Base-by-base conservation (phyloP, 2,888 invertebrate species). In the Phytoseiulus persimilis region DNA sequence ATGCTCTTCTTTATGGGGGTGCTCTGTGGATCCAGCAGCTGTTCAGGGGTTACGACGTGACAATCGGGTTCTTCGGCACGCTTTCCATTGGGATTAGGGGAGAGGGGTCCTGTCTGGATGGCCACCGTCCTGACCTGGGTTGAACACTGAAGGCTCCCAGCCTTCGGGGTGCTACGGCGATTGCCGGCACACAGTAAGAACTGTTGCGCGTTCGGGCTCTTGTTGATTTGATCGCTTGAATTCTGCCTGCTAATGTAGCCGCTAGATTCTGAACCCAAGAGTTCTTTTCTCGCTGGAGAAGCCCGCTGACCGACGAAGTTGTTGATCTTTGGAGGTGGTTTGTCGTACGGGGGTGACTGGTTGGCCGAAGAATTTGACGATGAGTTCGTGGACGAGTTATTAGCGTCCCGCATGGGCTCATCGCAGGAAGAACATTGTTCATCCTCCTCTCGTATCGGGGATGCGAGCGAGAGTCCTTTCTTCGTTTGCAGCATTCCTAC, bases 1-100 rank as follows among this genome's bases (percentile, higher is more conserved):
- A 97, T 96, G 3, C 96, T 96, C 90, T 91, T 91, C 32, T 91
- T 90, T 31, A 46, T 84, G 11, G 45, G 83, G 39, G 90, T 89
- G 87, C 87, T 87, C 18, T 87, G 87, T 39, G 87, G 87, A 33
- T 87, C 87, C 11, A 87, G 33, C 2, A 87, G 87, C 33, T 87
- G 87, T 39, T 87, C 87, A 39, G 87, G 87, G 87, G 87, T 87
- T 28, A 87, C 87, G 39, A 87, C 87, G 33, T 87, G 87, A 45
- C 87, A 87, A 23, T 87, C 39, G 87, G 87, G 87, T 31, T 87
- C 87, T 6, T 87, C 87, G 33, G 87, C 45, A 45, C 87, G 39
- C 28, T 65, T 65, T 33, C 39, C 31, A 1, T 87, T 28, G 87
- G 87, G 39, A n/a, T n/a, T 87, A 39, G 87, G 87, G 87, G 87